phyloP scores from a whole-genome alignment of 1,140 invertebrate genomes.

The Stratiolaelaps scimitus region DNA sequence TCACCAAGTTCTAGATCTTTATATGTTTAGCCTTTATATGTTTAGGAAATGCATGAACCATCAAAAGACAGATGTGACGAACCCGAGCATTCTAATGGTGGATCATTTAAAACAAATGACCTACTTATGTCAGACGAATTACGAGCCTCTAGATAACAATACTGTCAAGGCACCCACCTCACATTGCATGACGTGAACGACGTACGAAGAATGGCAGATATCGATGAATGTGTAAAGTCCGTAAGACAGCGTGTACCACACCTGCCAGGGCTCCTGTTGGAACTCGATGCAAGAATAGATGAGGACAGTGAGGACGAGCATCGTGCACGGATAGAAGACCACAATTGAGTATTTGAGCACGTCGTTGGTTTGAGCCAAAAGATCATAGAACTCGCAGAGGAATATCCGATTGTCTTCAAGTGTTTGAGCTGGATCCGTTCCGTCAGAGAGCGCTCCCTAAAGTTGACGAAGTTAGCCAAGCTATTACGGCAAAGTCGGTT shows the following conservation, averaged over 20 bases:
- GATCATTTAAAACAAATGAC: too few relatives aligned
- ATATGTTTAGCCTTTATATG: too few relatives aligned
- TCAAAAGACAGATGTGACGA: too few relatives aligned
- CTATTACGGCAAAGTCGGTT: too few relatives aligned
- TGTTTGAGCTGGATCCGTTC: background rate
- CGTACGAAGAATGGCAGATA: background rate
- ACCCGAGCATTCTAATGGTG: too few relatives aligned
- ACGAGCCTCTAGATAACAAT: too few relatives aligned
- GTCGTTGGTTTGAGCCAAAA: background rate
- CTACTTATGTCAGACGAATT: too few relatives aligned
- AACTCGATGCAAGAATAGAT: conserved; percentile 19
- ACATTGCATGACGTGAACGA: conserved; percentile 14
- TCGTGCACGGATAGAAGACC: background rate
- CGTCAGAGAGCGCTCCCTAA: background rate
- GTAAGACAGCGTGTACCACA: conserved; percentile 3
- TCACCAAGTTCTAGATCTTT: too few relatives aligned
- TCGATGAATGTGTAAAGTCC: background rate
- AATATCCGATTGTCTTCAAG: conserved; percentile 7
- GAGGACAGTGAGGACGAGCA: background rate
- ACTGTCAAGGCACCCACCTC: background rate
- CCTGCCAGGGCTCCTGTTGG: background rate
- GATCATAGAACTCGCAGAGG: conserved; percentile 15
- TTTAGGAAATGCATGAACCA: too few relatives aligned
- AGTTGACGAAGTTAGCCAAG: too few relatives aligned
- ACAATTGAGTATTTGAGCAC: conserved; percentile 3